These are phyloP conservation scores for Nymphalis polychloros DNA, from an alignment of 2,888 invertebrate genomes.

Conservation along the genomic window DNA sequence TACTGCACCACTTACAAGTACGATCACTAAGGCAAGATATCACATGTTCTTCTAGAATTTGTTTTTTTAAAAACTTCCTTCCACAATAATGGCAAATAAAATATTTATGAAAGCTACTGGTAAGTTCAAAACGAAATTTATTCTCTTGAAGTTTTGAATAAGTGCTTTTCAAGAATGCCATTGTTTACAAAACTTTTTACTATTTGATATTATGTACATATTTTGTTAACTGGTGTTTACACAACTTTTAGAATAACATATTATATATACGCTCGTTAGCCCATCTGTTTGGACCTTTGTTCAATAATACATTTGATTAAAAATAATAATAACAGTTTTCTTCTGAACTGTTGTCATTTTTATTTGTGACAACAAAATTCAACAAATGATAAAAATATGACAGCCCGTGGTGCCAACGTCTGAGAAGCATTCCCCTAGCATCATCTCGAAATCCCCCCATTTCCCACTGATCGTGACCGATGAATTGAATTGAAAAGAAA, in stretches of 20 bases:
- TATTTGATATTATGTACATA: background rate
- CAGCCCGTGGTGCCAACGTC: too few species aligned
- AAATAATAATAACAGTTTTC: background rate
- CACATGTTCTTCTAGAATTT: slow-evolving; percentile 26
- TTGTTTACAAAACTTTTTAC: slow-evolving; percentile 16
- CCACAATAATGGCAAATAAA: slow-evolving; percentile 37
- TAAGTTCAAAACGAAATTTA: slow-evolving; percentile 25
- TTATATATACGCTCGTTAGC: background rate
- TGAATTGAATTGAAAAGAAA: too few species aligned
- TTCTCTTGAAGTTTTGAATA: background rate
- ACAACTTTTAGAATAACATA: background rate
- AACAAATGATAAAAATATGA: too few species aligned
- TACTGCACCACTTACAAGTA: slow-evolving; percentile 46
- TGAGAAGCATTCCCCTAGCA: too few species aligned
- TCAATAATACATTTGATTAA: background rate
- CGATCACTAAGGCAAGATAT: slow-evolving; percentile 18
- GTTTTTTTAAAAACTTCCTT: slow-evolving; percentile 15
- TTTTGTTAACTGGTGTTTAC: background rate
- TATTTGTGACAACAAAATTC: slow-evolving; percentile 5
- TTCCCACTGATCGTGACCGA: too few species aligned
- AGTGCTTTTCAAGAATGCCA: slow-evolving; percentile 23
- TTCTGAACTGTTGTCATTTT: background rate
- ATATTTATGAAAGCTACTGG: slow-evolving; percentile 41
- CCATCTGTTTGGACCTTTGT: background rate
- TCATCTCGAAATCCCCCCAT: too few species aligned